Evolutionary conservation across 2,797 vertebrate species (phyloP), one percentile per base, ranked within the genome.

Genomic region (Aulostomus chinensis): DNA sequence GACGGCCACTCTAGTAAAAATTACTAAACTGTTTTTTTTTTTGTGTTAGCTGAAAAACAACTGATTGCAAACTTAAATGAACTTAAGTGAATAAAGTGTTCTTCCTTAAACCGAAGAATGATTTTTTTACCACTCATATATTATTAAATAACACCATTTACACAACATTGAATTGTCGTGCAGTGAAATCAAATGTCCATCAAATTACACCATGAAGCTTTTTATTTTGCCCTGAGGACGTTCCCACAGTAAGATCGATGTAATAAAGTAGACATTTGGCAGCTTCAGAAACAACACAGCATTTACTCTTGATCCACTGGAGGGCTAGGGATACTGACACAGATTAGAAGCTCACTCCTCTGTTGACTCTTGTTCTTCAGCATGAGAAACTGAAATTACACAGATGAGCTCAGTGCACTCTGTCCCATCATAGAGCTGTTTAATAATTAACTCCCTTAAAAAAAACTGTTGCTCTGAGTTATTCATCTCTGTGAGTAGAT

Each of bases 371-470:
- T 21, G 40, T 40, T 25, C 68, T 45, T 50, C 22, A 32, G 42
- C 43, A 25, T 3, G 9, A 76, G 61, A 63, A 62, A 57, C 55
- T 38, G 50, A 73, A 77, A 72, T 57, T 16, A 15, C 55, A 39
- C 52, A 60, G 57, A 77, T 84, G 54, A 78, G 47, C n/a, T n/a
- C 38, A 8, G 20, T 32, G 42, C 54, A 29, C 68, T 64, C 38
- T n/a, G 30, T 58, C 52, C 66, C 72, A 49, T 35, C 12, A 2
- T 42, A 38, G 55, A 61, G 28, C 39, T 52, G 54, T 73, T 86
- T 55, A 83, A 85, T 82, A 76, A 84, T 86, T 85, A 66, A 82
- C 70, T 50, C 53, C 37, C n/a, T n/a, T n/a, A n/a, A n/a, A n/a
- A 31, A 68, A 67, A 67, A 58, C 67, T 64, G 32, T 73, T 60